Evolutionary conservation across 1,140 invertebrate genomes (phyloP).

Genomic region (Frieseomelitta varia): DNA sequence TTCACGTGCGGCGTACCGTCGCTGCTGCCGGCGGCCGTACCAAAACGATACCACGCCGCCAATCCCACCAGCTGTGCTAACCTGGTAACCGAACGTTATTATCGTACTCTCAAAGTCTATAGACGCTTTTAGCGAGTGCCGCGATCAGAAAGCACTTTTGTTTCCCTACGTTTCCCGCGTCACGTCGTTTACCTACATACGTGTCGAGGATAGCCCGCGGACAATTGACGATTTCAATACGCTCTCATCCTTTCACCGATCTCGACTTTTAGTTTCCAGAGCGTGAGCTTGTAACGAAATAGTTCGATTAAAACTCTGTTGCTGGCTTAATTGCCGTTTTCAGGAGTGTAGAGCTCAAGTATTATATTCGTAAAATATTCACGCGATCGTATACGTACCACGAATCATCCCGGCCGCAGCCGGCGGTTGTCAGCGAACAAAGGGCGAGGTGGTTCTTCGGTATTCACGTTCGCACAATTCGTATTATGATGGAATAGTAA

Average conservation of each 20-base stretch:
- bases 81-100: constrained; percentile 64
- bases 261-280: no score
- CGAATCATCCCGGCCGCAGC: neutral
- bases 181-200: no score
- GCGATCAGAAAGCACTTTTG: constrained; percentile 61
- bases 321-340: neutral
- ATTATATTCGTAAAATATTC: neutral
- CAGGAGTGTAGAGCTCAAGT: neutral
- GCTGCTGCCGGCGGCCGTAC: constrained; percentile 34
- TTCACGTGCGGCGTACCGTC: constrained; percentile 56
- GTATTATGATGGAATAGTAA: constrained; percentile 32
- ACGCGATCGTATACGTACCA: neutral
- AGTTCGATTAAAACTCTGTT: no score
- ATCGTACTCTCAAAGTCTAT: constrained; percentile 60
- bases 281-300: neutral
- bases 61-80: constrained; percentile 63
- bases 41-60: constrained; percentile 45
- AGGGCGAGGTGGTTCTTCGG: neutral
- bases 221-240: constrained; percentile 38
- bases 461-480: constrained; percentile 27
- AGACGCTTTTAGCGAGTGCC: constrained; percentile 58
- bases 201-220: constrained; percentile 14
- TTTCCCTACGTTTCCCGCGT: constrained; percentile 8
- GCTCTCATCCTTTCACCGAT: neutral
- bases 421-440: neutral